These are phyloP conservation scores for Tupaia tana DNA, from an alignment of 2,113 vertebrate species.

Conservation along the genomic window DNA sequence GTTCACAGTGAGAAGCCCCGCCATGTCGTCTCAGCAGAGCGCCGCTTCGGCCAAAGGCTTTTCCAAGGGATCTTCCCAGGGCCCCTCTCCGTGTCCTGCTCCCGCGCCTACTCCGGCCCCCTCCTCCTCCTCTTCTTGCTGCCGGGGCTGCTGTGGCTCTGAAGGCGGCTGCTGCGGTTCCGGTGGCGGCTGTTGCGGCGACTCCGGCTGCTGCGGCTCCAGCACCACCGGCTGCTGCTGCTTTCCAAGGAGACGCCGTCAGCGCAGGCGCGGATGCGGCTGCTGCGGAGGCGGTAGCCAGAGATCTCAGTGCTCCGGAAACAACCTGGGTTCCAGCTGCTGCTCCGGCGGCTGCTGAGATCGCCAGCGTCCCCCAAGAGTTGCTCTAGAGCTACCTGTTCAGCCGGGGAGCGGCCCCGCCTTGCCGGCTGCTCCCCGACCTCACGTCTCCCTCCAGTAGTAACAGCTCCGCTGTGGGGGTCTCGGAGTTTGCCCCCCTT, in stretches of 20 bases:
- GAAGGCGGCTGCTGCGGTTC: background rate
- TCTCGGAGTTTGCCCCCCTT: background rate
- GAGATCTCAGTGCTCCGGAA: constrained; percentile 51
- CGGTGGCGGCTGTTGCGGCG: background rate
- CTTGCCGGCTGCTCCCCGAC: background rate
- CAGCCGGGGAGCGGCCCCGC: background rate
- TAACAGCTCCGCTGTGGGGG: background rate
- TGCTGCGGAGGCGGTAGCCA: constrained; percentile 63
- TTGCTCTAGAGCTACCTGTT: background rate
- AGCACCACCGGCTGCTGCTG: constrained; percentile 73
- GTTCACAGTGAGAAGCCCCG: background rate
- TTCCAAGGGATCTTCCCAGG: constrained; percentile 67
- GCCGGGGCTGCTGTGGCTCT: background rate
- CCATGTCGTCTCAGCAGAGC: constrained; percentile 71
- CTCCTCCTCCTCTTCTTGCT: constrained; percentile 7
- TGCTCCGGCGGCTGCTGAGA: constrained; percentile 71
- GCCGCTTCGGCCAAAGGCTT: constrained; percentile 55
- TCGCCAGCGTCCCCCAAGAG: fast-evolving
- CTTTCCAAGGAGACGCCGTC: constrained; percentile 68
- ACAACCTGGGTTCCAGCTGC: constrained; percentile 47
- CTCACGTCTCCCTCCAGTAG: background rate
- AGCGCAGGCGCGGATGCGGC: constrained; percentile 29
- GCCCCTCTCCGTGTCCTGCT: background rate
- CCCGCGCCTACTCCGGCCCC: constrained; percentile 27
- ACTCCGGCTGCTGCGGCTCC: constrained; percentile 10